phyloP scores from a whole-genome alignment of 2,888 invertebrate species.

The Halictus quadricinctus region DNA sequence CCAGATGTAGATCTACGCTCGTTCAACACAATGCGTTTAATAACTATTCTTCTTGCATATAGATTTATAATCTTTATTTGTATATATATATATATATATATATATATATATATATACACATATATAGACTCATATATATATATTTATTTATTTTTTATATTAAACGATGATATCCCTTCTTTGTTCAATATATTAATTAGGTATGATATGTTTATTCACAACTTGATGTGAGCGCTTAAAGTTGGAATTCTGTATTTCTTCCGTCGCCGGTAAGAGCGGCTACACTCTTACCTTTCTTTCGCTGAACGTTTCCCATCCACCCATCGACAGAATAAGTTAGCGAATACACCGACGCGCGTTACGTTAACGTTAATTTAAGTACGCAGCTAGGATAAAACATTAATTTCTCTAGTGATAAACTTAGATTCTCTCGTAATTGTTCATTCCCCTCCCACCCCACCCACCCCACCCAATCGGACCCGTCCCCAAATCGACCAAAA shows the following conservation, averaged over 20 bases:
- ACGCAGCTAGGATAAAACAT: conserved; percentile 75
- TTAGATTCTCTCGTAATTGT: conserved; percentile 39
- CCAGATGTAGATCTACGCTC: conserved; percentile 57
- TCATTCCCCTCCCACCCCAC: conserved; percentile 11
- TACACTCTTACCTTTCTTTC: conserved; percentile 56
- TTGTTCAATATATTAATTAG: conserved; percentile 80
- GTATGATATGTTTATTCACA: conserved; percentile 83
- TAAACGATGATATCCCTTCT: conserved; percentile 79
- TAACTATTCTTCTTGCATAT: conserved; percentile 59
- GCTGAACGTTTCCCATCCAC: conserved; percentile 13
- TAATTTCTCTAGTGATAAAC: conserved; percentile 69
- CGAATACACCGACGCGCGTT: conserved; percentile 57
- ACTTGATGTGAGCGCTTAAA: conserved; percentile 82
- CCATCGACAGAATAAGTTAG: conserved; percentile 41
- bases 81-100: conserved; percentile 51
- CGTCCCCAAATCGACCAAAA: background rate
- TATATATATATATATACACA: background rate
- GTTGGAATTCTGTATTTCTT: conserved; percentile 69
- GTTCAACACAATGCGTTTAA: conserved; percentile 57
- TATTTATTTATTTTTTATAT: conserved; percentile 73
- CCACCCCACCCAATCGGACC: background rate
- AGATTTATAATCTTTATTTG: conserved; percentile 61
- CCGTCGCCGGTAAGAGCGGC: conserved; percentile 57
- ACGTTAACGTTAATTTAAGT: conserved; percentile 74
- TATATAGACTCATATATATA: conserved; percentile 10